phyloP scores from a whole-genome alignment of 2,113 vertebrate species.

The Turdus rufiventris region DNA sequence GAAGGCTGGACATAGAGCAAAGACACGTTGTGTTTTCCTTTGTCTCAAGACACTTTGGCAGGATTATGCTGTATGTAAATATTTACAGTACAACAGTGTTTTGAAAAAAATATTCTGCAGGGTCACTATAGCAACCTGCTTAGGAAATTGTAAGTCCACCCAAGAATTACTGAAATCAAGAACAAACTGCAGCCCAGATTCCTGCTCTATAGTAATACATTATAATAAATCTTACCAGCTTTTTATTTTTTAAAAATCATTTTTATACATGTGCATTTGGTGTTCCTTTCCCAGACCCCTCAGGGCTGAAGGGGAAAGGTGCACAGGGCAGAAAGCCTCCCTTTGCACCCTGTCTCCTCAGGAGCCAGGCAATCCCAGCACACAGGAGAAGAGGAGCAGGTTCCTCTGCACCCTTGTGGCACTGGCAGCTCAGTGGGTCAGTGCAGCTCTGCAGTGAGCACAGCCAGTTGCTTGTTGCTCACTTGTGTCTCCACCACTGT shows the following conservation, averaged over 20 bases:
- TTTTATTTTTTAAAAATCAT: not conserved
- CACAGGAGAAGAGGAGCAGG: not conserved
- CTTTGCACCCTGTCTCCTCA: rapidly evolving
- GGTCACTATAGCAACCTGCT: slow-evolving; percentile 55
- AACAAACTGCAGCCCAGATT: not conserved
- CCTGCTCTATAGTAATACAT: not conserved
- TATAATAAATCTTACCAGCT: not conserved
- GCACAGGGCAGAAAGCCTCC: not conserved
- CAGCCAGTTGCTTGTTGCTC: not conserved
- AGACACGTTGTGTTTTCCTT: slow-evolving; percentile 24
- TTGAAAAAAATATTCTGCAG: slow-evolving; percentile 38
- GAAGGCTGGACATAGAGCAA: slow-evolving; percentile 18
- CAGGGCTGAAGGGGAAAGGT: not conserved
- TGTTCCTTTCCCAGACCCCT: not conserved
- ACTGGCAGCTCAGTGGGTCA: not conserved
- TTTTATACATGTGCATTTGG: not conserved
- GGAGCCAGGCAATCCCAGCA: not conserved
- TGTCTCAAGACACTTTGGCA: slow-evolving; percentile 58
- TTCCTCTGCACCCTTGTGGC: rapidly evolving
- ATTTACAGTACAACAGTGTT: slow-evolving; percentile 54
- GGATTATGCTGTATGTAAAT: slow-evolving; percentile 50
- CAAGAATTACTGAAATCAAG: not conserved
- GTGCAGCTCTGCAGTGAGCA: not conserved
- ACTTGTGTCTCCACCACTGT: rapidly evolving
- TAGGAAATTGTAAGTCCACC: slow-evolving; percentile 29